Conservation (phyloP, 1,140 invertebrate genomes). For the Drosophila ercepeae region DNA sequence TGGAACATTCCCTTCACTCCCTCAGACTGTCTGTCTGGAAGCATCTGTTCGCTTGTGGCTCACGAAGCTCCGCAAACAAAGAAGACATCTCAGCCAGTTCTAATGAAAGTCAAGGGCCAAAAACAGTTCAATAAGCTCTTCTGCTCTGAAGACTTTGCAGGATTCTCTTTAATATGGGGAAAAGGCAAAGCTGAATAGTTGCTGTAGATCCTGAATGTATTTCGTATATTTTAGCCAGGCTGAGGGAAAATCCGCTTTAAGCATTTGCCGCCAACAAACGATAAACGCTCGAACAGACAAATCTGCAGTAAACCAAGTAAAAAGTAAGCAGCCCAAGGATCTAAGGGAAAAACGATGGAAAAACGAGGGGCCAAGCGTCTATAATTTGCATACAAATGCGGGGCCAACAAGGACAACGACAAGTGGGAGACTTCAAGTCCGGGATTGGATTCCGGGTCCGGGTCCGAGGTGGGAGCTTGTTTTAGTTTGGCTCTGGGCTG, state of each 20-base stretch:
- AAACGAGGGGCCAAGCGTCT: conserved; percentile 66
- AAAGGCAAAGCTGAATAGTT: conserved; percentile 29
- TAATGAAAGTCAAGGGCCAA: conserved; percentile 59
- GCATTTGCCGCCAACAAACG: conserved; percentile 51
- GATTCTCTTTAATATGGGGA: conserved; percentile 29
- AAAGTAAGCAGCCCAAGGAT: conserved; percentile 38
- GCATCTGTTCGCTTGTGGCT: conserved; percentile 65
- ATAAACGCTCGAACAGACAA: conserved; percentile 75
- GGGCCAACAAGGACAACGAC: conserved; percentile 43
- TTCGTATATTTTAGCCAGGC: conserved; percentile 2
- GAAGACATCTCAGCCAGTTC: conserved; percentile 41
- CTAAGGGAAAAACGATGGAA: conserved; percentile 39
- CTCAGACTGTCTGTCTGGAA: conserved; percentile 34
- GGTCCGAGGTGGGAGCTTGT: conserved; percentile 36
- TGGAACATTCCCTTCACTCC: background rate
- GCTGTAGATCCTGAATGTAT: conserved; percentile 4
- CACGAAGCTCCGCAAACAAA: conserved; percentile 30
- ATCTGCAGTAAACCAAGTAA: conserved; percentile 53
- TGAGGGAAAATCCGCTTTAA: conserved; percentile 61
- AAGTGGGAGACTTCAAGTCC: conserved; percentile 53
- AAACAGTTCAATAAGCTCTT: conserved; percentile 42
- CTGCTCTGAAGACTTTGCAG: conserved; percentile 32
- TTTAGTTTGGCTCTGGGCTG: conserved; percentile 45
- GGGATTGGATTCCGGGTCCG: conserved; percentile 37
- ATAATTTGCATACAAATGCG: conserved; percentile 82